Conservation (phyloP, 2,113 vertebrate genomes). For the Neoarius graeffei region DNA sequence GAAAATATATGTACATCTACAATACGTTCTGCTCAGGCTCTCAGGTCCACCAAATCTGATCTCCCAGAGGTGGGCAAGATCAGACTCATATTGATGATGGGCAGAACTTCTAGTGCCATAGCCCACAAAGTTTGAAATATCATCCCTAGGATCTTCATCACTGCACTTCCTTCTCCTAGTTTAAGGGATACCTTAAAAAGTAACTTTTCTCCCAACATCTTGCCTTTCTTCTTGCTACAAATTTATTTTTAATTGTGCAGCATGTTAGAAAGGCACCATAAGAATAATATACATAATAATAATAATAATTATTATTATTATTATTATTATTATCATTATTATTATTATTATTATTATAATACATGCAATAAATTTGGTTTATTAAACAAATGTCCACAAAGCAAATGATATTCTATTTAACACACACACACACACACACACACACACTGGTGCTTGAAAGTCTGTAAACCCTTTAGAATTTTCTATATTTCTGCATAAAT, state of each 20-base stretch:
- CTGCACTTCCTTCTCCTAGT: not conserved
- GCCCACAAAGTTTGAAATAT: not conserved
- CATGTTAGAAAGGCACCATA: not conserved
- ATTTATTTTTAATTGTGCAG: not conserved
- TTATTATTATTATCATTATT: not conserved
- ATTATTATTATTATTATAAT: too few species aligned
- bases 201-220: not conserved
- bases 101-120: not conserved
- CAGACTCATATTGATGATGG: not conserved
- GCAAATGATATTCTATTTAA: too few species aligned
- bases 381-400: too few species aligned
- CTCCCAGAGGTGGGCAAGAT: not conserved
- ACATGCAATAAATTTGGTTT: too few species aligned
- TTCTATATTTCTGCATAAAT: too few species aligned
- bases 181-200: not conserved
- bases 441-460: too few species aligned
- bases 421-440: too few species aligned
- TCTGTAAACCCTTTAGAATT: too few species aligned
- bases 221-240: not conserved
- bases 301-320: too few species aligned
- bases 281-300: not conserved
- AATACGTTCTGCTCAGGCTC: not conserved
- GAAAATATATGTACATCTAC: not conserved
- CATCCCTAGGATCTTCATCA: not conserved
- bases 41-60: not conserved